phyloP scores from a whole-genome alignment of 2,888 invertebrate species.

The Orchesella flavescens region DNA sequence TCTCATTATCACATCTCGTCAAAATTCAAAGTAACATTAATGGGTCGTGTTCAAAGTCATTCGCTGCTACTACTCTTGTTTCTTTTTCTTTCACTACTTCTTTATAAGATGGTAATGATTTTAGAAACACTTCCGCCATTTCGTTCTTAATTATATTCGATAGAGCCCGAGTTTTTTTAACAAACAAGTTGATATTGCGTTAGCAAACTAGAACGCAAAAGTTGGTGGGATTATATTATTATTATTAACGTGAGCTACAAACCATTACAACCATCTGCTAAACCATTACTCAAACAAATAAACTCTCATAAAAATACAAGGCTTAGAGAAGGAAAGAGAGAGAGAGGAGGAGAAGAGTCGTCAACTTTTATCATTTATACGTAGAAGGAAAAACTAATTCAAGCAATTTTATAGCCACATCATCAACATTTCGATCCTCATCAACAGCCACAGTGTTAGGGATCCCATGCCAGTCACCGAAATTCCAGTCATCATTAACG shows the following conservation, averaged over 20 bases:
- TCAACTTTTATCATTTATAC: conserved; percentile 16
- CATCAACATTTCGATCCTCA: conserved; percentile 17
- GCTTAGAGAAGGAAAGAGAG: too few species aligned
- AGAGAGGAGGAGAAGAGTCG: too few species aligned
- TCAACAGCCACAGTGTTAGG: background rate
- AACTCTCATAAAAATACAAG: background rate
- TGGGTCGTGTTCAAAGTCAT: conserved; percentile 38
- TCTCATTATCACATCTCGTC: conserved; percentile 58
- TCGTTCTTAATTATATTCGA: conserved; percentile 17
- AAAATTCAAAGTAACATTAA: conserved; percentile 45
- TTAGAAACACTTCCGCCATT: conserved; percentile 27
- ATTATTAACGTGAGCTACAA: conserved; percentile 14
- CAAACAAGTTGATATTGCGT: background rate
- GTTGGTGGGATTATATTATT: background rate
- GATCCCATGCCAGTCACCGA: conserved; percentile 2
- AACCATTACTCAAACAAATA: conserved; percentile 54
- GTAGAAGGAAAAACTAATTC: conserved; percentile 15
- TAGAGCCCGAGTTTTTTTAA: background rate
- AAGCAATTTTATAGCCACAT: conserved; percentile 21
- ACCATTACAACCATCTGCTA: conserved; percentile 52
- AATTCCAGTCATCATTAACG: conserved; percentile 27
- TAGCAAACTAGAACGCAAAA: background rate
- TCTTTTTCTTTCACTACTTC: background rate
- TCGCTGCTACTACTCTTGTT: conserved; percentile 1
- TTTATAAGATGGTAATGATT: conserved; percentile 5